Conservation (phyloP, 2,113 vertebrate species). For the Charadrius vociferus region DNA sequence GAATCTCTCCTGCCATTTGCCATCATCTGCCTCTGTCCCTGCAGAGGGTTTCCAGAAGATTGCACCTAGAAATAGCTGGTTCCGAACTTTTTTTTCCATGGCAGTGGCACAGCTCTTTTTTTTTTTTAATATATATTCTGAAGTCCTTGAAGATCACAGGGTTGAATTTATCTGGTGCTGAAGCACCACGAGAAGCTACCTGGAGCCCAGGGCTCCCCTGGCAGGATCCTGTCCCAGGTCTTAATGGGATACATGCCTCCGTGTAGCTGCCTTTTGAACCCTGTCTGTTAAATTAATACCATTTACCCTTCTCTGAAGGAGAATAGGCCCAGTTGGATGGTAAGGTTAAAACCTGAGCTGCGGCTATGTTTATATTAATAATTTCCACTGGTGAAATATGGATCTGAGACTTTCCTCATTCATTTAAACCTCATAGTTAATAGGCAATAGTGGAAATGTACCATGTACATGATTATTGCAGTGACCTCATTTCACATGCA, state of each 20-base stretch:
- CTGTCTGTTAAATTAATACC: neutral
- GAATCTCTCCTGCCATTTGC: neutral
- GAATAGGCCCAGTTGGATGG: neutral
- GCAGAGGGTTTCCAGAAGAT: neutral
- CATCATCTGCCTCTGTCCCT: neutral
- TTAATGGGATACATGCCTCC: neutral
- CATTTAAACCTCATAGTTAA: constrained; percentile 45
- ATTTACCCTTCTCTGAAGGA: neutral
- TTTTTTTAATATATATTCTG: accelerated
- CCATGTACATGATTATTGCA: neutral
- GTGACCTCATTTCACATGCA: constrained; percentile 27
- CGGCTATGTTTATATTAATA: constrained; percentile 45
- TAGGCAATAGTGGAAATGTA: constrained; percentile 48
- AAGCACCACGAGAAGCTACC: neutral
- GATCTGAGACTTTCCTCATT: constrained; percentile 45
- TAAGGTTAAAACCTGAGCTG: constrained; percentile 5
- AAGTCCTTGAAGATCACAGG: neutral
- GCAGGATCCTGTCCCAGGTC: neutral
- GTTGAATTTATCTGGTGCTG: neutral
- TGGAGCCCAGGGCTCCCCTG: neutral
- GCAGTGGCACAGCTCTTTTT: neutral
- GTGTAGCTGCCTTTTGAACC: neutral
- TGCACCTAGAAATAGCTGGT: neutral
- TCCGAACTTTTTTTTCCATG: neutral
- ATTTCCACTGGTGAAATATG: constrained; percentile 60